Conservation (phyloP, 1,140 invertebrate species). For the silkworm (Bombyx mori) region DNA sequence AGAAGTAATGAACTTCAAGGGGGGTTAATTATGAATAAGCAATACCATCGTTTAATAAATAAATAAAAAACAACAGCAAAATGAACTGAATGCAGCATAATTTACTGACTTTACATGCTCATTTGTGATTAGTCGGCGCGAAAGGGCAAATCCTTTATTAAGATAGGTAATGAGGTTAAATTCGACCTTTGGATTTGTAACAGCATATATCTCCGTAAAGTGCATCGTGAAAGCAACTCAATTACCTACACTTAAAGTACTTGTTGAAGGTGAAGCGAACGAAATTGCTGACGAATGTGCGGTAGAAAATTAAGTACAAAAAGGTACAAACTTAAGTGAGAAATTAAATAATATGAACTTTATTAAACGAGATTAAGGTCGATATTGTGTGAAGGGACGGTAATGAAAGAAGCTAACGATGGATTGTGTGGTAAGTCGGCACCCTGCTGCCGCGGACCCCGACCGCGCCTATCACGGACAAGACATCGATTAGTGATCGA, state of each 20-base stretch:
- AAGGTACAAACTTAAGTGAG: conserved; percentile 54
- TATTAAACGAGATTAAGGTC: conserved; percentile 42
- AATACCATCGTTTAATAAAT: conserved; percentile 51
- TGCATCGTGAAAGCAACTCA: conserved; percentile 40
- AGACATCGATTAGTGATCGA: conserved; percentile 71
- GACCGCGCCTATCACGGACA: conserved; percentile 66
- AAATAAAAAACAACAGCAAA: conserved; percentile 56
- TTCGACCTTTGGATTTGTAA: conserved; percentile 30
- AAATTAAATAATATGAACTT: conserved; percentile 43
- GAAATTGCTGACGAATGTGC: conserved; percentile 61
- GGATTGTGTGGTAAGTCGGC: conserved; percentile 71
- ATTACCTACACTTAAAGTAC: conserved; percentile 35
- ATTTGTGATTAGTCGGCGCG: conserved; percentile 70
- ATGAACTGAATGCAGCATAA: conserved; percentile 67
- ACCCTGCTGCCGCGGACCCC: conserved; percentile 68
- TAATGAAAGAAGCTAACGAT: conserved; percentile 71
- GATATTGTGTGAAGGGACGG: conserved; percentile 42
- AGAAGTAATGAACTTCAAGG: conserved; percentile 67
- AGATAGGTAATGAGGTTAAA: conserved; percentile 72
- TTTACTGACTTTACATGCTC: conserved; percentile 69
- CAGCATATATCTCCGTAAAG: conserved; percentile 21
- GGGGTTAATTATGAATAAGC: conserved; percentile 70
- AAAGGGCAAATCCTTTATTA: conserved; percentile 71
- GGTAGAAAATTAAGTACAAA: conserved; percentile 66
- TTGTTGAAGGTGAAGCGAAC: conserved; percentile 30